Evolutionary conservation across 2,888 invertebrate species (phyloP).

Genomic region (Dorcus hopei): DNA sequence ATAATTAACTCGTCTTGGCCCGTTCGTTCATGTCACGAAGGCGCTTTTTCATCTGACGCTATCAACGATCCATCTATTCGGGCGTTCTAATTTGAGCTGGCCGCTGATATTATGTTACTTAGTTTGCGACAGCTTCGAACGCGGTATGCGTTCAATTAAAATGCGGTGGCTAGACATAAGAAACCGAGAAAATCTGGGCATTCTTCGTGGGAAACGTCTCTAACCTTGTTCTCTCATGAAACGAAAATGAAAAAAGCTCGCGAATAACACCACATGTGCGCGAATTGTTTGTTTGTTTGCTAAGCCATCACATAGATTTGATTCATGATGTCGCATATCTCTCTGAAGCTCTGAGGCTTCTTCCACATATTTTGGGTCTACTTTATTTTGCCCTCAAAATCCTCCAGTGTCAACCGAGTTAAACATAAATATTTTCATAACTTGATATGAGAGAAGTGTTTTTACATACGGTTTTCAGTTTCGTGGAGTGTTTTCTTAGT

Average conservation of each 20-base stretch:
- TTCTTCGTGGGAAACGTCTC: slow-evolving; percentile 24
- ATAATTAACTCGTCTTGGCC: slow-evolving; percentile 1
- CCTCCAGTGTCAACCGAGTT: slow-evolving; percentile 8
- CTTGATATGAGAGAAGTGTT: slow-evolving; percentile 14
- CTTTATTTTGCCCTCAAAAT: no score
- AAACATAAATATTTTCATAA: slow-evolving; percentile 15
- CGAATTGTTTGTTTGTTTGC: slow-evolving; percentile 10
- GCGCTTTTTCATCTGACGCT: background rate
- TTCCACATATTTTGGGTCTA: no score
- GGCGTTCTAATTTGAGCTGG: no score
- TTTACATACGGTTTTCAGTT: slow-evolving; percentile 11
- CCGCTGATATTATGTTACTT: no score
- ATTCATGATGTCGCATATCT: background rate
- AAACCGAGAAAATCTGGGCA: no score
- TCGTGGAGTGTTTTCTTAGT: slow-evolving; percentile 10
- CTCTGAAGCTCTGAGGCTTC: no score
- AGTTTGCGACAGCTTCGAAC: no score
- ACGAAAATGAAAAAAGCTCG: slow-evolving; percentile 28
- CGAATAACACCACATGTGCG: slow-evolving; percentile 25
- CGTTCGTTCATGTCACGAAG: background rate
- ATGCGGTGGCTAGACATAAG: no score
- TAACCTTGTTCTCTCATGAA: slow-evolving; percentile 26
- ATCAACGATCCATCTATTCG: background rate
- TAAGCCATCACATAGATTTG: background rate
- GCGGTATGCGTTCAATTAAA: no score